Conservation (phyloP, 1,140 invertebrate species). For the Danaus plexippus region DNA sequence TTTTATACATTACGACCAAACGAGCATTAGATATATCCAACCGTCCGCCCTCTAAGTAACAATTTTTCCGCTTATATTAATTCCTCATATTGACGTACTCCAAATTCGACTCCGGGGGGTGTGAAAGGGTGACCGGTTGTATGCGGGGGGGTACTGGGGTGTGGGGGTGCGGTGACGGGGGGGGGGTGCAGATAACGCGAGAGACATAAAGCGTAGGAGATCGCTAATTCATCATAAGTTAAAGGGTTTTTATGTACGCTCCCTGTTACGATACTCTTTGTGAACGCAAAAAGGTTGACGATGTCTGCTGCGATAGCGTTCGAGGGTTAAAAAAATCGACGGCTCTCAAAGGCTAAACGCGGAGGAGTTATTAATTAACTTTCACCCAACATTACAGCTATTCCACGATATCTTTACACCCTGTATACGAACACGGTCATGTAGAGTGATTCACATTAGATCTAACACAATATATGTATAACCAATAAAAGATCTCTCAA, state of each 20-base stretch:
- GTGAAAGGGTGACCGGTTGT: constrained; percentile 24
- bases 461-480: no score
- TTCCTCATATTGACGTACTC: constrained; percentile 63
- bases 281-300: constrained; percentile 52
- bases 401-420: no score
- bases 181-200: constrained; percentile 51
- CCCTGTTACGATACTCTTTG: constrained; percentile 47
- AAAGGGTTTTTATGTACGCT: constrained; percentile 69
- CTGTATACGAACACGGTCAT: no score
- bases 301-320: constrained; percentile 49
- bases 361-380: constrained; percentile 61
- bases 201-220: constrained; percentile 70
- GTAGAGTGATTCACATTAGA: no score
- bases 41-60: constrained; percentile 3
- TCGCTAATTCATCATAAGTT: constrained; percentile 73
- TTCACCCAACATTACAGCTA: constrained; percentile 18
- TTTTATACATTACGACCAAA: no score
- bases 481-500: background rate
- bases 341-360: constrained; percentile 49
- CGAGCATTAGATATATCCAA: no score
- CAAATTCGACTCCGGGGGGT: constrained; percentile 28
- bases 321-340: constrained; percentile 37
- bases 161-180: constrained; percentile 3
- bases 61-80: constrained; percentile 64
- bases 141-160: no score